Conservation (phyloP, 2,113 vertebrate genomes). For the rabbit (Oryctolagus cuniculus) region mOryCun1.1 NC_091453.1:82438501-82439000, state of each 20-base stretch:
- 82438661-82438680: conserved; percentile 68
- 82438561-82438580: conserved; percentile 47
- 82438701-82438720: conserved; percentile 60
- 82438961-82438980: conserved; percentile 85
- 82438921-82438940: neutral
- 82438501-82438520: conserved; percentile 56
- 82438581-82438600: neutral
- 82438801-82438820: neutral
- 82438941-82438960: conserved; percentile 72
- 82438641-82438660: conserved; percentile 66
- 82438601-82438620: conserved; percentile 46
- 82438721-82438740: conserved; percentile 60
- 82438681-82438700: conserved; percentile 72
- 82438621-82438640: conserved; percentile 66
- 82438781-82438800: conserved; percentile 55
- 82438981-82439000: conserved; percentile 73
- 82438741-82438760: conserved; percentile 70
- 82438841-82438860: conserved; percentile 36
- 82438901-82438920: neutral
- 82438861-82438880: neutral
- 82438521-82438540: conserved; percentile 21
- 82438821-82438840: neutral
- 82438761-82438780: conserved; percentile 56
- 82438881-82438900: neutral
- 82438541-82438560: conserved; percentile 7